Conservation (phyloP, 2,113 vertebrate genomes). For the Sinocyclocheilus rhinocerous region DNA sequence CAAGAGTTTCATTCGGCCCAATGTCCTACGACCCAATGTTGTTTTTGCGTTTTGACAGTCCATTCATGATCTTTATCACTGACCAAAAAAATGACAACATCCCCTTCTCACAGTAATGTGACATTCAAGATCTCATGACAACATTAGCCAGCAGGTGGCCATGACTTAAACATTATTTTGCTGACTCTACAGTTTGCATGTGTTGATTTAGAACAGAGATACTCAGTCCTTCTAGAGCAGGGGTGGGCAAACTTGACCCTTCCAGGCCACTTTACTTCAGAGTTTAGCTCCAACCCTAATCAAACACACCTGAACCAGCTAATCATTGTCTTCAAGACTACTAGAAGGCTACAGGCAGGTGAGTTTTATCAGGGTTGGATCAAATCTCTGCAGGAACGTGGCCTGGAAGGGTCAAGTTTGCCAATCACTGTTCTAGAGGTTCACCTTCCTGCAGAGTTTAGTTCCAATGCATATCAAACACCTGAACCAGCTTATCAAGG, state of each 20-base stretch:
- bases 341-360: too few relatives aligned
- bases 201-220: not conserved
- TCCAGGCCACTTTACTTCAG: not conserved
- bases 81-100: slow-evolving; percentile 63
- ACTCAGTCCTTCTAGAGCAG: not conserved
- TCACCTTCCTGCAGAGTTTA: slow-evolving; percentile 2
- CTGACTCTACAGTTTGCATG: not conserved
- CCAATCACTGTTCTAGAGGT: not conserved
- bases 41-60: slow-evolving; percentile 66
- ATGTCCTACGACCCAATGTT: not conserved
- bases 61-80: slow-evolving; percentile 73
- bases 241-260: too few relatives aligned
- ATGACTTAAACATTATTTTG: not conserved
- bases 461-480: slow-evolving; percentile 15
- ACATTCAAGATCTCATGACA: not conserved
- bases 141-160: slow-evolving; percentile 24
- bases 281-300: not conserved
- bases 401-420: too few relatives aligned
- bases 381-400: too few relatives aligned
- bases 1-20: slow-evolving; percentile 50
- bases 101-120: slow-evolving; percentile 64
- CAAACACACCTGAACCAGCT: not conserved
- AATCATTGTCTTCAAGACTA: too few relatives aligned
- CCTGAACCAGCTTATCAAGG: slow-evolving; percentile 20
- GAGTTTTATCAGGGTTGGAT: too few relatives aligned